A percentile compares a stretch with the other conserved stretches of the same genome.
Evolutionary conservation across 2,797 vertebrate species (phyloP).

Genomic region (Pseudomugil gertrudae): DNA sequence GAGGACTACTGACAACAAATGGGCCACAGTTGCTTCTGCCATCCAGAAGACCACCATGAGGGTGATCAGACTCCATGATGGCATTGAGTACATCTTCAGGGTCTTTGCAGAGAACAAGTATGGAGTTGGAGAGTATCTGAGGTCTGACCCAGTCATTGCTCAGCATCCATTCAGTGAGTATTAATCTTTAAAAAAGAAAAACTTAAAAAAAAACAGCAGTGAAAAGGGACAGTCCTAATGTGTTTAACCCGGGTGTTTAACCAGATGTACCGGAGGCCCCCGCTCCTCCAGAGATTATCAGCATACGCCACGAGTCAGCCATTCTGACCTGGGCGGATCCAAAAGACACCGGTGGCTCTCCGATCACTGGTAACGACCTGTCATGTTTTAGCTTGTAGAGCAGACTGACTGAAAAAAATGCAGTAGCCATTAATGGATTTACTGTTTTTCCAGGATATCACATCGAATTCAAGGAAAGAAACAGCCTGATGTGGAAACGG

Average conservation of each 20-base stretch:
- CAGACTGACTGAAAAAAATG: background rate
- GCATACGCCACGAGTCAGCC: constrained; percentile 92
- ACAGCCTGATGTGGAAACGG: constrained; percentile 98
- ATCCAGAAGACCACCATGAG: constrained; percentile 96
- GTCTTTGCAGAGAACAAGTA: constrained; percentile 99
- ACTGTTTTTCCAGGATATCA: constrained; percentile 87
- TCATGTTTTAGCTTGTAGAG: background rate
- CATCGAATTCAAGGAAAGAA: constrained; percentile 96
- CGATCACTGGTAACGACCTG: constrained; percentile 89
- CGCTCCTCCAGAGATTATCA: constrained; percentile 90
- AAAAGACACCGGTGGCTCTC: constrained; percentile 92
- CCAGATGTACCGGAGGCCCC: constrained; percentile 96
- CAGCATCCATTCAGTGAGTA: constrained; percentile 97
- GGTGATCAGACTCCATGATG: constrained; percentile 95
- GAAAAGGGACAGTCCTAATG: background rate
- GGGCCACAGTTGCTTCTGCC: constrained; percentile 95
- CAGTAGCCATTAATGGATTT: background rate
- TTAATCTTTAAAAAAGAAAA: background rate
- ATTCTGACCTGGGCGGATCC: constrained; percentile 94
- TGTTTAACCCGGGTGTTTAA: constrained; percentile 2
- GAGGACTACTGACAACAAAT: constrained; percentile 93
- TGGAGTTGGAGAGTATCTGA: constrained; percentile 93
- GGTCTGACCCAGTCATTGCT: constrained; percentile 92
- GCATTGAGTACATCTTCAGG: constrained; percentile 94
- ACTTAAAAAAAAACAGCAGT: background rate